Evolutionary conservation across 2,113 vertebrate species (phyloP).

Genomic region (Nipponia nippon): DNA sequence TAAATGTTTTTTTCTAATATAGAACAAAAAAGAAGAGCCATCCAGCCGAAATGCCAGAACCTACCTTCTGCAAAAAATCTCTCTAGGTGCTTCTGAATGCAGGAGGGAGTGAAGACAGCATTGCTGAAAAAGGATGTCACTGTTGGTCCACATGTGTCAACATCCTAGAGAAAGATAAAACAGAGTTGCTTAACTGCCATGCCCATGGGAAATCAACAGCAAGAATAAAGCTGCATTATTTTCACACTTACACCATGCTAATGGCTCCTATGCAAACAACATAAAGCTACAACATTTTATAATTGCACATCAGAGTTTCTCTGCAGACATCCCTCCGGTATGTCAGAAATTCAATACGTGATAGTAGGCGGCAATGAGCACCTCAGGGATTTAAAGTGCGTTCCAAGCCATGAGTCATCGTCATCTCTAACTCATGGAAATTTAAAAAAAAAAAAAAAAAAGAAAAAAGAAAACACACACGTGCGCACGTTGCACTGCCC

Average conservation of each 20-base stretch:
- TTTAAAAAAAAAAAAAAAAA: not conserved
- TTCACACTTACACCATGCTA: constrained; percentile 7
- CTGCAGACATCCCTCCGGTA: constrained; percentile 52
- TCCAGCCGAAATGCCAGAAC: constrained; percentile 13
- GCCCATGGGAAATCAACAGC: constrained; percentile 33
- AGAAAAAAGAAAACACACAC: not conserved
- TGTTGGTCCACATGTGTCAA: constrained; percentile 55
- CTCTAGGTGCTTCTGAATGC: constrained; percentile 8
- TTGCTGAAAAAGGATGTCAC: constrained; percentile 23
- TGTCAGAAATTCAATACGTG: constrained; percentile 65
- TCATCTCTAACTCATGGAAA: constrained; percentile 47
- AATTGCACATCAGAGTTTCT: constrained; percentile 57
- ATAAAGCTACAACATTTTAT: constrained; percentile 1
- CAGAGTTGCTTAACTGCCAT: constrained; percentile 14
- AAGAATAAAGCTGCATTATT: not conserved
- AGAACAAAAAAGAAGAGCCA: not conserved
- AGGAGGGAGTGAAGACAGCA: constrained; percentile 24
- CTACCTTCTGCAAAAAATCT: constrained; percentile 46
- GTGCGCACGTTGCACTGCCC: not conserved
- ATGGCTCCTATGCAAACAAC: constrained; percentile 53
- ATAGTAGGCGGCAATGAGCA: constrained; percentile 48
- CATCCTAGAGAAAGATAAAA: constrained; percentile 54
- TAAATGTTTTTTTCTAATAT: not conserved
- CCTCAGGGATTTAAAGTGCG: constrained; percentile 55
- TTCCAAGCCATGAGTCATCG: constrained; percentile 62